Evolutionary conservation across 2,113 vertebrate genomes (phyloP).

Genomic region (Pseudopipra pipra): DNA sequence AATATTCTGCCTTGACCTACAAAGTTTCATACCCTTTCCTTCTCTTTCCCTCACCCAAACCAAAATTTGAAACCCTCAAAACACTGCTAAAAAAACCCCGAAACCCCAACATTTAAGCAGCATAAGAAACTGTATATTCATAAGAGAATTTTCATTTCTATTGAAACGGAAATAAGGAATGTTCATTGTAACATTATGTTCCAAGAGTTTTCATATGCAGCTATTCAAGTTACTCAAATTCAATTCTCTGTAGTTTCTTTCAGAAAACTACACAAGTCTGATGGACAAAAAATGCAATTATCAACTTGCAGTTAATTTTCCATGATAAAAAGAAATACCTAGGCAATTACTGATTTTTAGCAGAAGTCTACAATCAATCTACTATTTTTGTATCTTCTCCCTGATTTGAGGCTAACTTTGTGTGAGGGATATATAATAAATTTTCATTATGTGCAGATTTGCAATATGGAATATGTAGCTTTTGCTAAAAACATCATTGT

Average conservation of each 20-base stretch:
- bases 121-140: background rate
- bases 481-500: background rate
- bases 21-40: background rate
- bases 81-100: background rate
- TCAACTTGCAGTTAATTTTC: constrained; percentile 39
- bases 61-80: background rate
- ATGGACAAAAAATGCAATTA: constrained; percentile 35
- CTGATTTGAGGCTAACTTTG: background rate
- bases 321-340: constrained; percentile 11
- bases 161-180: background rate
- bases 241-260: constrained; percentile 11
- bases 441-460: background rate
- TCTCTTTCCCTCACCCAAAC: background rate
- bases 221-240: constrained; percentile 45
- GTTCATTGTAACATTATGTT: background rate
- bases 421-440: background rate
- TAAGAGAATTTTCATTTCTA: background rate
- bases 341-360: constrained; percentile 16
- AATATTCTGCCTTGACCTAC: background rate
- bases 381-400: background rate
- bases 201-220: constrained; percentile 4
- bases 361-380: background rate
- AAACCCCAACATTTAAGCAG: background rate
- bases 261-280: constrained; percentile 1
- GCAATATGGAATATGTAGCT: background rate